These are phyloP conservation scores for Caenorhabditis wallacei DNA, from an alignment of 2,888 invertebrate species.

Conservation along the genomic window DNA sequence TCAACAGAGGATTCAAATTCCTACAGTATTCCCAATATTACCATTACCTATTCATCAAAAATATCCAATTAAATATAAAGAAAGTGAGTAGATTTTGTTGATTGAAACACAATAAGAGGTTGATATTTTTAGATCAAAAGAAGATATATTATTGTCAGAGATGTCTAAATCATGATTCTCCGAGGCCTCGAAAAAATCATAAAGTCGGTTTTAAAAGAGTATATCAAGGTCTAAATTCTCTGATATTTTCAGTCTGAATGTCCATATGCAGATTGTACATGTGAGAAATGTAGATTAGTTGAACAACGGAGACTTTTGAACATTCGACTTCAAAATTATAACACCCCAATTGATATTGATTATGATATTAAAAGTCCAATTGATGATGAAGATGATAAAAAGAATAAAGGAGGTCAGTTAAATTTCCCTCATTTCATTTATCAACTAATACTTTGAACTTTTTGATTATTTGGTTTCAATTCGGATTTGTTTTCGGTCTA, in stretches of 20 bases:
- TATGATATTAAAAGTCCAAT: neutral
- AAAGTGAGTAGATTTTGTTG: slow-evolving; percentile 9
- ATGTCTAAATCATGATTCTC: slow-evolving; percentile 79
- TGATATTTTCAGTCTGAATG: slow-evolving; percentile 71
- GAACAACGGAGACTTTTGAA: slow-evolving; percentile 77
- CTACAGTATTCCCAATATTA: slow-evolving; percentile 7
- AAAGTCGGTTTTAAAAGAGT: slow-evolving; percentile 61
- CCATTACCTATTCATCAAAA: neutral
- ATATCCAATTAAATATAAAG: slow-evolving; percentile 4
- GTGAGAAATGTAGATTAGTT: slow-evolving; percentile 75
- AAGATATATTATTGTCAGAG: slow-evolving; percentile 82
- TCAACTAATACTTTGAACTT: slow-evolving; percentile 9
- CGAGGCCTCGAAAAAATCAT: slow-evolving; percentile 80
- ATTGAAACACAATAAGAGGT: neutral
- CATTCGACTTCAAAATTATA: slow-evolving; percentile 72
- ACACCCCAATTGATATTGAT: slow-evolving; percentile 51
- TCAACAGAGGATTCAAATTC: slow-evolving; percentile 22
- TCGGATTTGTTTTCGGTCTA: slow-evolving; percentile 1
- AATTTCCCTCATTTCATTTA: neutral
- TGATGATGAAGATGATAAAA: slow-evolving; percentile 66
- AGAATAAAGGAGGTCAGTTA: slow-evolving; percentile 71
- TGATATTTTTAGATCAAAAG: slow-evolving; percentile 66
- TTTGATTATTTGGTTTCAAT: neutral
- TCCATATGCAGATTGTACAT: slow-evolving; percentile 75
- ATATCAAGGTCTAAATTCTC: neutral